Evolutionary conservation across 2,797 vertebrate species (phyloP).

Genomic region (Artibeus lituratus): DNA sequence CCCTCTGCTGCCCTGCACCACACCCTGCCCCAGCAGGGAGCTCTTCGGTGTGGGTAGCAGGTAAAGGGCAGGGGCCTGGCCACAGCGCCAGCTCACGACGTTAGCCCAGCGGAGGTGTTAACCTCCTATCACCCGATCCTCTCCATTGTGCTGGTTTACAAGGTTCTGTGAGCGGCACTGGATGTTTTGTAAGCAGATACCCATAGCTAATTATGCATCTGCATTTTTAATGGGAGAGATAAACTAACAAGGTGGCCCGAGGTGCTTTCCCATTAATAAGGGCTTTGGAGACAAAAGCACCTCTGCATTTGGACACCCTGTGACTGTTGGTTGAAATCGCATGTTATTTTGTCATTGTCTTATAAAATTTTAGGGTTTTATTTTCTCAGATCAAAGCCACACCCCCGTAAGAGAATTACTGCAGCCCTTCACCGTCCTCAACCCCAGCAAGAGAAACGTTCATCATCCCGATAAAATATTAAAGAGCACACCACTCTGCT

Average conservation of each 20-base stretch:
- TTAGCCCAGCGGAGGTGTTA: constrained; percentile 27
- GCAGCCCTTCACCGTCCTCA: background rate
- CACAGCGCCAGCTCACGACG: background rate
- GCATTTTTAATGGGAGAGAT: constrained; percentile 44
- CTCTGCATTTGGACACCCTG: background rate
- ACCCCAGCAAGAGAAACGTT: background rate
- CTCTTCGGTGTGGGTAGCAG: background rate
- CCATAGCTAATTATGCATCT: constrained; percentile 48
- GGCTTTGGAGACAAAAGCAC: background rate
- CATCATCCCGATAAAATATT: background rate
- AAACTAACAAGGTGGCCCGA: constrained; percentile 18
- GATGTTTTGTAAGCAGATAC: constrained; percentile 68
- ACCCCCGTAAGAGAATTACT: background rate
- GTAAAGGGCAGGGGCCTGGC: background rate
- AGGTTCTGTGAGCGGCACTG: constrained; percentile 37
- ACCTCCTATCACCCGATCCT: constrained; percentile 11
- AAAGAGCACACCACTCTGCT: background rate
- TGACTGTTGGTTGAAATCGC: background rate
- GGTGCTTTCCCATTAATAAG: background rate
- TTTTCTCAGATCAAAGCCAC: background rate
- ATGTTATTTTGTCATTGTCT: background rate
- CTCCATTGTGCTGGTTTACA: constrained; percentile 55
- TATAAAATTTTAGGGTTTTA: background rate
- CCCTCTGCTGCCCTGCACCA: background rate
- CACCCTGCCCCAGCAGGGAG: background rate